Evolutionary conservation across 1,140 invertebrate genomes (phyloP), one percentile per base, ranked within the genome.

Genomic region (Aphidius gifuensis): DNA sequence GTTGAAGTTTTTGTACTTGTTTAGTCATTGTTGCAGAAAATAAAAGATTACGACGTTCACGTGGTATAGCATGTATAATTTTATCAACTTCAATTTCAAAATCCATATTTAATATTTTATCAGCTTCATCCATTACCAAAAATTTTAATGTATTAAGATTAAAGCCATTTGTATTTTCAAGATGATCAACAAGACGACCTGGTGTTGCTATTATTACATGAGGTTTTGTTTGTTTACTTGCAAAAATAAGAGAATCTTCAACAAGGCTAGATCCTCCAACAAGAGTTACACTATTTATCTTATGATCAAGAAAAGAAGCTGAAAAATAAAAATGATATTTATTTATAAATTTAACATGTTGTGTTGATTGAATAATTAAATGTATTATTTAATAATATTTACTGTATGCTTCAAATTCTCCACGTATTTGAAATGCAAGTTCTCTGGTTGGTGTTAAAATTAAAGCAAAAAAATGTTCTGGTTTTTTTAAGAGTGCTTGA

Each of bases 21-120:
- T 97, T 96, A 0, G 96, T 99, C 96, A 98, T 99, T 21, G 96
- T 99, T 4, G 96, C 96, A 3, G 96, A 97, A 81, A 97, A 99
- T 38, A 98, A 76, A 67, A 91, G 92, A 0, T 96, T 98, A 59
- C 87, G 82, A 21, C 95, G 85, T 70, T 98, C 93, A 47, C 88
- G 83, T 0, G 96, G 96, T 65, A 98, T 91, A 1, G 92, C 93
- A 74, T 91, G 90, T 4, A 99, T 78, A 61, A 99, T 97, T 82
- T 97, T 98, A 76, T 98, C 93, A 4, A 99, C 88, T 84, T 98
- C 95, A 16, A 91, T 88, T 80, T 97, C 94, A 74, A 98, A 98
- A 76, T 97, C 95, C 92, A 96, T 94, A 74, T 97, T 97, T 1
- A 98, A 81, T 65, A 98, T 96, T 58, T 94, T 84, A 79, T 98